Evolutionary conservation across 2,888 invertebrate species (phyloP).

Genomic region (Aelia acuminata): DNA sequence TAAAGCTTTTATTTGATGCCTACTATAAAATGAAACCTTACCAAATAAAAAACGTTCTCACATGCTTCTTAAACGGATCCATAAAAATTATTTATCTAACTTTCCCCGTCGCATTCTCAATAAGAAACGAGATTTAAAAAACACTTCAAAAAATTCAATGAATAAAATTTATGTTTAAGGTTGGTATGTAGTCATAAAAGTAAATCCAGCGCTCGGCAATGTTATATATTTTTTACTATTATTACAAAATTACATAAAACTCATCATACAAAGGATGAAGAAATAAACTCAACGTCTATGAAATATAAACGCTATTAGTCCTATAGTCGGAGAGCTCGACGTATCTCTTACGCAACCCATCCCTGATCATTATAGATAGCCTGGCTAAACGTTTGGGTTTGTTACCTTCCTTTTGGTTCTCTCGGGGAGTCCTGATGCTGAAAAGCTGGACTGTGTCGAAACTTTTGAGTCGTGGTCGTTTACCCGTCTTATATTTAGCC

Average conservation of each 20-base stretch:
- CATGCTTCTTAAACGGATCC: not conserved
- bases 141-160: not conserved
- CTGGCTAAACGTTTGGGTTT: conserved; percentile 37
- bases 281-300: not conserved
- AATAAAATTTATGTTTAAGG: not conserved
- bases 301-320: conserved; percentile 17
- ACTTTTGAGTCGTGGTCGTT: conserved; percentile 20
- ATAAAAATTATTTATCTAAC: not conserved
- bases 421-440: conserved; percentile 10
- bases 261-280: not conserved
- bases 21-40: not conserved
- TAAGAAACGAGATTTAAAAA: not conserved
- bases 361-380: conserved; percentile 40
- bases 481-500: conserved; percentile 6
- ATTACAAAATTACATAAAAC: conserved; percentile 12
- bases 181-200: not conserved
- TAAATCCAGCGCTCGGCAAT: not conserved
- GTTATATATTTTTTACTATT: not conserved
- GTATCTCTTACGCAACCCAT: conserved; percentile 14
- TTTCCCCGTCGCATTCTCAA: not conserved
- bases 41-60: not conserved
- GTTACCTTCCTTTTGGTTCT: conserved; percentile 10
- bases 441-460: conserved; percentile 32
- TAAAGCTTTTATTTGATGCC: not conserved
- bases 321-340: not conserved